A percentile compares a stretch with the other conserved stretches of the same genome.
These are phyloP conservation scores for Diglossa cyanea DNA, from an alignment of 2,797 vertebrate species.

Conservation along the genomic window DNA sequence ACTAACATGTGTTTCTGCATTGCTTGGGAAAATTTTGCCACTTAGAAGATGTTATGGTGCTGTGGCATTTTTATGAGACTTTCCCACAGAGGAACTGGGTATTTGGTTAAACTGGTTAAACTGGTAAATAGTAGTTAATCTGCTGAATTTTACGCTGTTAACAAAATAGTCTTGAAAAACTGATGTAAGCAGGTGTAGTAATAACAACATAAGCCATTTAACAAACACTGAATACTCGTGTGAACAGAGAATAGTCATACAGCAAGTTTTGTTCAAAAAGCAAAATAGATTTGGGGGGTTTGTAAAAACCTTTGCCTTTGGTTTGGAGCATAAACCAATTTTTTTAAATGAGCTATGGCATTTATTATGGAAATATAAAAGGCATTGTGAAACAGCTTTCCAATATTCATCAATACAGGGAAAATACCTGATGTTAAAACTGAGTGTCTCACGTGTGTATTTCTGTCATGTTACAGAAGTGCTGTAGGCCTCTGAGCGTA, in stretches of 20 bases:
- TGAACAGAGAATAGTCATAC: background rate
- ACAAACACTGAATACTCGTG: background rate
- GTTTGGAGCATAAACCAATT: background rate
- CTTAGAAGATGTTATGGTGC: background rate
- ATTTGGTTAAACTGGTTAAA: background rate
- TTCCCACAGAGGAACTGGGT: background rate
- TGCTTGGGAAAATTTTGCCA: background rate
- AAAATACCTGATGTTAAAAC: background rate
- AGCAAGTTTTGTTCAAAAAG: background rate
- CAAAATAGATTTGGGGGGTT: background rate
- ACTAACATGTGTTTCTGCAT: background rate
- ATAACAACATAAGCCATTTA: background rate
- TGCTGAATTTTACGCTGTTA: background rate
- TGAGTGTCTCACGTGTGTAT: accelerated
- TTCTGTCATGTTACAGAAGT: background rate
- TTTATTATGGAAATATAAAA: background rate
- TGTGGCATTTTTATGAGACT: background rate
- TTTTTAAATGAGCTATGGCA: accelerated
- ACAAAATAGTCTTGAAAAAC: background rate
- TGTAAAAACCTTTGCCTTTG: background rate
- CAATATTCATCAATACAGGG: background rate
- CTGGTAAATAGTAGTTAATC: background rate
- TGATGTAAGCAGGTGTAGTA: background rate
- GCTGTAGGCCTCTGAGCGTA: background rate
- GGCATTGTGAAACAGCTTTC: background rate